phyloP scores from a whole-genome alignment of 2,888 invertebrate genomes.

The Sphecodes monilicornis region DNA sequence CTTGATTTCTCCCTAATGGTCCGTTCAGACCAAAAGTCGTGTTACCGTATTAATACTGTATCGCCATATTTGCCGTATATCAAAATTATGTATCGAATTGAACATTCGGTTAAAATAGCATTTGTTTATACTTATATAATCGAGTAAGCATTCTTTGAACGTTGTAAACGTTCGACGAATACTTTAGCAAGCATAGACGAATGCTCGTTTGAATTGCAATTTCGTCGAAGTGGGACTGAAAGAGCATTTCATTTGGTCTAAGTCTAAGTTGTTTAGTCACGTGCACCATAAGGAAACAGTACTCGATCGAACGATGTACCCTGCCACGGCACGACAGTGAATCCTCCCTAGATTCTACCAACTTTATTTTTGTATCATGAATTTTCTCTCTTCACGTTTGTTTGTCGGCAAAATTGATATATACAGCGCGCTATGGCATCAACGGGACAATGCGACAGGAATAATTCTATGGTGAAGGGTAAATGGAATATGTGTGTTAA shows the following conservation, averaged over 20 bases:
- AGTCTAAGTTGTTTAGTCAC: too few species aligned
- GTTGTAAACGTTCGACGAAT: too few species aligned
- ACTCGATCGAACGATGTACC: neutral
- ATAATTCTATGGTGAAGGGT: neutral
- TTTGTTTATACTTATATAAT: too few species aligned
- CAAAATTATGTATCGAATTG: too few species aligned
- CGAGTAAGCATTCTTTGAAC: too few species aligned
- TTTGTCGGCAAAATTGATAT: neutral
- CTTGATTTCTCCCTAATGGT: neutral
- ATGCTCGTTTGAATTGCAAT: too few species aligned
- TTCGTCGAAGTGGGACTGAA: too few species aligned
- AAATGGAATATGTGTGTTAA: neutral
- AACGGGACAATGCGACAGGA: neutral
- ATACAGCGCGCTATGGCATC: neutral
- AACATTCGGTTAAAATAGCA: too few species aligned
- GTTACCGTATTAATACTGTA: neutral
- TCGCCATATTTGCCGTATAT: too few species aligned
- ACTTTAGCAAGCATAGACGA: too few species aligned
- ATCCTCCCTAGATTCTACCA: neutral
- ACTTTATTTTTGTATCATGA: neutral
- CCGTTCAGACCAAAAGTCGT: neutral
- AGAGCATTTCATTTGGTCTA: too few species aligned
- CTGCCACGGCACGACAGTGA: neutral
- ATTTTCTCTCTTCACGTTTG: neutral
- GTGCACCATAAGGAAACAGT: too few species aligned